Evolutionary conservation across 37 sponge, comb jelly and placozoan genomes (phyloP).

Genomic region (Crambe crambe): DNA sequence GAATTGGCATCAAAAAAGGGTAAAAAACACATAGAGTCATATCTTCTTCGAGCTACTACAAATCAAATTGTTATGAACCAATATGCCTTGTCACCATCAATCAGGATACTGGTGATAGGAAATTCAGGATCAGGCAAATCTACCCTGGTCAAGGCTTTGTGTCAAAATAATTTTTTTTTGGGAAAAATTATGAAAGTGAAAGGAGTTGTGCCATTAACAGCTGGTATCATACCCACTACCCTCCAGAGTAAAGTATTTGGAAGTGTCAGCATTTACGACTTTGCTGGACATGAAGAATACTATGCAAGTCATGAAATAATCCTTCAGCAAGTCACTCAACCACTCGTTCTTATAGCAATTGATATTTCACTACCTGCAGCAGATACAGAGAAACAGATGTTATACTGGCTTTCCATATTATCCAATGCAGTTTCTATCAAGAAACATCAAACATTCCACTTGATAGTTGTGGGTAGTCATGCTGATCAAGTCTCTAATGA

Average conservation of each 20-base stretch:
- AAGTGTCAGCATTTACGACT: slow-evolving; percentile 22
- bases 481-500: background rate
- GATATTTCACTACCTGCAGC: background rate
- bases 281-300: slow-evolving; percentile 45
- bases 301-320: slow-evolving; percentile 26
- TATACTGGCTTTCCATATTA: background rate
- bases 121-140: slow-evolving; percentile 7
- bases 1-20: background rate
- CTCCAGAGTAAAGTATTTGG: slow-evolving; percentile 21
- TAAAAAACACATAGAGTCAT: background rate
- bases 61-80: too few species aligned
- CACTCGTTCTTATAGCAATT: slow-evolving; percentile 11
- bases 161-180: too few species aligned
- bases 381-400: background rate
- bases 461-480: slow-evolving; percentile 10
- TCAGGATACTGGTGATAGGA: slow-evolving; percentile 6
- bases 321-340: background rate
- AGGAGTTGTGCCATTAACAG: background rate
- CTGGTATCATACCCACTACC: slow-evolving; percentile 26
- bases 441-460: background rate
- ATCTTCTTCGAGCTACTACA: too few species aligned
- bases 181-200: too few species aligned
- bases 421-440: background rate
- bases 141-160: background rate
- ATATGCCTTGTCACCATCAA: too few species aligned